Conservation (phyloP, 2,113 vertebrate genomes). For the Pygoscelis adeliae region DNA sequence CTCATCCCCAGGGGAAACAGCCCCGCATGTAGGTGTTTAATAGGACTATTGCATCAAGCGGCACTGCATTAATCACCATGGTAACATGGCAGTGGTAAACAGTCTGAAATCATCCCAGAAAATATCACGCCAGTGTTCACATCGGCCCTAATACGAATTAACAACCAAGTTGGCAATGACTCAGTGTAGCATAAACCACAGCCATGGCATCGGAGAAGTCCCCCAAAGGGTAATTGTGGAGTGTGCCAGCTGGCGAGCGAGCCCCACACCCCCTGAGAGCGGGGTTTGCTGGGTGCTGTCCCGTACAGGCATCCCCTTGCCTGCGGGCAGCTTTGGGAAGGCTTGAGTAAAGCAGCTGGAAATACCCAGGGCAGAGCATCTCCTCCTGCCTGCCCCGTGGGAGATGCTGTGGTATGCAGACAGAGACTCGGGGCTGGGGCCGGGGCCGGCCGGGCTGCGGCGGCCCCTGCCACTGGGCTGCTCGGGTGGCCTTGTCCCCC, state of each 20-base stretch:
- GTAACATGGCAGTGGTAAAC: conserved; percentile 38
- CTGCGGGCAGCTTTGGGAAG: neutral
- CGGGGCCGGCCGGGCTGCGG: too few species aligned
- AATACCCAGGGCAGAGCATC: neutral
- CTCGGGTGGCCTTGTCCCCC: fast-evolving
- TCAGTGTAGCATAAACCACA: neutral
- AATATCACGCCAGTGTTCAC: neutral
- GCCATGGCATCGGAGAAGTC: neutral
- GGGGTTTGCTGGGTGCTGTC: fast-evolving
- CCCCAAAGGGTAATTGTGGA: neutral
- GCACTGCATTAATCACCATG: conserved; percentile 49
- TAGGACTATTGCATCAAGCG: neutral
- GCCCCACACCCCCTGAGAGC: neutral
- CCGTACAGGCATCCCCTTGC: neutral
- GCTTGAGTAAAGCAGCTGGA: neutral
- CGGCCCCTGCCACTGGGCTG: fast-evolving
- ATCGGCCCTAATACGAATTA: neutral
- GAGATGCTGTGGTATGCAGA: fast-evolving
- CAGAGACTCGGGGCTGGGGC: neutral
- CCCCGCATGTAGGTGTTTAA: conserved; percentile 48
- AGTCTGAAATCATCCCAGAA: conserved; percentile 31
- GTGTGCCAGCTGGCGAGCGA: fast-evolving
- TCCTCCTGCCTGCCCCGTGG: neutral
- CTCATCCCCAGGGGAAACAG: neutral
- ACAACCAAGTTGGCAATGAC: conserved; percentile 9